phyloP scores from a whole-genome alignment of 2,113 vertebrate species.

The Malaclemys terrapin region DNA sequence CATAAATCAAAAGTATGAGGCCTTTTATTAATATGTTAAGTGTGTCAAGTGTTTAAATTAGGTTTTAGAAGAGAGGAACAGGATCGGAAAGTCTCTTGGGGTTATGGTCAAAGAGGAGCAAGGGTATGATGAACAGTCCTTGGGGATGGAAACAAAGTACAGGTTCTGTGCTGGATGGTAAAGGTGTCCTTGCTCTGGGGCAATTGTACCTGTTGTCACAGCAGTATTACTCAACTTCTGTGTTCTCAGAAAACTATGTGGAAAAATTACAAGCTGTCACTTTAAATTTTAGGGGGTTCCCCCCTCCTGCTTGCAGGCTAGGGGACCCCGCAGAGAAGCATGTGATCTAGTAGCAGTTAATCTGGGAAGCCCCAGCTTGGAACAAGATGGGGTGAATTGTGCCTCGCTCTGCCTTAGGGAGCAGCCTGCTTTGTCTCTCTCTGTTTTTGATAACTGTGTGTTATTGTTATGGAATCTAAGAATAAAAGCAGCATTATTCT shows the following conservation, averaged over 20 bases:
- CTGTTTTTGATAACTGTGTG: not conserved
- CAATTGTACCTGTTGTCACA: not conserved
- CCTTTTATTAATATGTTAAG: not conserved
- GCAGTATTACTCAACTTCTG: not conserved
- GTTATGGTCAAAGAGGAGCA: not conserved
- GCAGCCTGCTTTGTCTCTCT: not conserved
- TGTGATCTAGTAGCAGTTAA: not conserved
- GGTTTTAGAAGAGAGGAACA: not conserved
- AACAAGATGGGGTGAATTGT: not conserved
- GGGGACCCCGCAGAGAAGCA: not conserved
- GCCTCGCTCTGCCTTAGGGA: not conserved
- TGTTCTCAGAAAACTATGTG: not conserved
- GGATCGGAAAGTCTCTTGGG: not conserved
- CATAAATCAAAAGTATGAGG: fast-evolving
- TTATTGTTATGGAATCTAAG: not conserved
- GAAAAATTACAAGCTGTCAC: not conserved
- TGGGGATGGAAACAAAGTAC: not conserved
- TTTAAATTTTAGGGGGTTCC: not conserved
- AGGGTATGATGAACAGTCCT: not conserved
- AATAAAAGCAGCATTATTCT: not conserved
- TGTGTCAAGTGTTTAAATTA: not conserved
- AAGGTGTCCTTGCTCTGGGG: not conserved
- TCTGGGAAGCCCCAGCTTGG: not conserved
- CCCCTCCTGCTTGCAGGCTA: not conserved
- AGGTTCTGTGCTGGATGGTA: not conserved